Conservation (phyloP, 1,140 invertebrate genomes). For the Drosophila rhopaloa region DNA sequence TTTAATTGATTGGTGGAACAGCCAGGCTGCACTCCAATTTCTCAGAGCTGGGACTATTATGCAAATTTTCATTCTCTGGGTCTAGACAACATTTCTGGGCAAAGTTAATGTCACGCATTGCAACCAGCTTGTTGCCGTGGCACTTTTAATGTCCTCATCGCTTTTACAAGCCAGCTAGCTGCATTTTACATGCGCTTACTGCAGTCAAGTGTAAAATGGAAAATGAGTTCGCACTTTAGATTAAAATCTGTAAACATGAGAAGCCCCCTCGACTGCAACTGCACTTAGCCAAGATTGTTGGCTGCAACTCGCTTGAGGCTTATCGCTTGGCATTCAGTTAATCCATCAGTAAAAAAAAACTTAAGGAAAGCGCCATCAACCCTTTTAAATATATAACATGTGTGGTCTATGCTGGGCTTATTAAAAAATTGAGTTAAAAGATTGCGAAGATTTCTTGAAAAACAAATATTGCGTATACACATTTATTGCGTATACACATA, state of each 20-base stretch:
- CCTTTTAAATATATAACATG: conserved; percentile 14
- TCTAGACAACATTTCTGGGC: conserved; percentile 44
- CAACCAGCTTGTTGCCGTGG: conserved; percentile 22
- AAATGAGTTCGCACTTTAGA: conserved; percentile 74
- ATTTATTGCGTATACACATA: no score
- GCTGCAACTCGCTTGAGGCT: conserved; percentile 20
- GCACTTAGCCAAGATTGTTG: conserved; percentile 24
- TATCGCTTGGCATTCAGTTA: conserved; percentile 38
- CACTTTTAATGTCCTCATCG: conserved; percentile 55
- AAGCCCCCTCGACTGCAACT: background rate
- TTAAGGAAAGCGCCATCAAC: conserved; percentile 14
- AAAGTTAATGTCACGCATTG: conserved; percentile 56
- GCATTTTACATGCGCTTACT: conserved; percentile 40
- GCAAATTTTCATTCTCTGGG: conserved; percentile 29
- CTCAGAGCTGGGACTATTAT: conserved; percentile 26
- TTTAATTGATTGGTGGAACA: conserved; percentile 51
- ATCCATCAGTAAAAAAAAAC: conserved; percentile 22
- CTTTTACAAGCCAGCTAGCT: conserved; percentile 50
- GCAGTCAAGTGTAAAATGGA: conserved; percentile 69
- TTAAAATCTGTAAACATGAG: conserved; percentile 71
- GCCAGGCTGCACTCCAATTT: conserved; percentile 22
- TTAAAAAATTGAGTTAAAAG: no score
- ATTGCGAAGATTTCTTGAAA: no score
- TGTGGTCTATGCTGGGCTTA: background rate
- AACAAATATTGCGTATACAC: no score